A percentile compares a stretch with the other conserved stretches of the same genome.
phyloP scores from a whole-genome alignment of 2,113 vertebrate genomes.

The Hypomesus transpacificus region DNA sequence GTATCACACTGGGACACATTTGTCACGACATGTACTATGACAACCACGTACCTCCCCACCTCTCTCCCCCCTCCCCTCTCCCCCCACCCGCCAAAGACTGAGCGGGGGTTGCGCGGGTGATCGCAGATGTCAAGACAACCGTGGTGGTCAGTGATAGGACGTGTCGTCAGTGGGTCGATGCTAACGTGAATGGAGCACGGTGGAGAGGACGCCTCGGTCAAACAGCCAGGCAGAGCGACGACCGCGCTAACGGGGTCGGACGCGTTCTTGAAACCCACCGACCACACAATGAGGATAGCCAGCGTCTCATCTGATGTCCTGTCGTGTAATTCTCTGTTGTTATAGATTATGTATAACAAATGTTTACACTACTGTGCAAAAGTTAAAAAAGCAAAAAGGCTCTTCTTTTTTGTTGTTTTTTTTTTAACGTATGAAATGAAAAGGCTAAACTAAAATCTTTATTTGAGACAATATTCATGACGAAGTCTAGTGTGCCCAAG shows the following conservation, averaged over 20 bases:
- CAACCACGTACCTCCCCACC: neutral
- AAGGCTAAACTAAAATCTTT: too few relatives aligned
- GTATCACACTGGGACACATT: neutral
- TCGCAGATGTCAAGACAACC: too few relatives aligned
- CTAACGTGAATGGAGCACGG: neutral
- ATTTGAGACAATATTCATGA: too few relatives aligned
- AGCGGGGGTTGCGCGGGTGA: too few relatives aligned
- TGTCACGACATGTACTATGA: neutral
- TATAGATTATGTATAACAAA: too few relatives aligned
- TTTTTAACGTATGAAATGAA: too few relatives aligned
- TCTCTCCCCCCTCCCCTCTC: neutral
- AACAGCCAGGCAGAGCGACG: neutral
- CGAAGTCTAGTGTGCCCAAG: too few relatives aligned
- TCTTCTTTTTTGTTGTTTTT: too few relatives aligned
- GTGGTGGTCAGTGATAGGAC: neutral
- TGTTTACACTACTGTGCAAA: too few relatives aligned
- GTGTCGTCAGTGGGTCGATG: neutral
- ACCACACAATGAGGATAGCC: neutral
- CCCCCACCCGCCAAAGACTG: neutral
- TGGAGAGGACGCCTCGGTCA: neutral
- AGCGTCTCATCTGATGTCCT: too few relatives aligned
- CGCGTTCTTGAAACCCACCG: neutral
- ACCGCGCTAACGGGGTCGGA: conserved; percentile 6
- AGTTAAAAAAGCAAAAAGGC: too few relatives aligned
- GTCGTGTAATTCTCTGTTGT: too few relatives aligned